Percentiles rank a stretch among this genome's conserved stretches.
These are phyloP conservation scores for Ptychoptera albimana DNA, from an alignment of 2,888 invertebrate genomes.

Conservation along the genomic window DNA sequence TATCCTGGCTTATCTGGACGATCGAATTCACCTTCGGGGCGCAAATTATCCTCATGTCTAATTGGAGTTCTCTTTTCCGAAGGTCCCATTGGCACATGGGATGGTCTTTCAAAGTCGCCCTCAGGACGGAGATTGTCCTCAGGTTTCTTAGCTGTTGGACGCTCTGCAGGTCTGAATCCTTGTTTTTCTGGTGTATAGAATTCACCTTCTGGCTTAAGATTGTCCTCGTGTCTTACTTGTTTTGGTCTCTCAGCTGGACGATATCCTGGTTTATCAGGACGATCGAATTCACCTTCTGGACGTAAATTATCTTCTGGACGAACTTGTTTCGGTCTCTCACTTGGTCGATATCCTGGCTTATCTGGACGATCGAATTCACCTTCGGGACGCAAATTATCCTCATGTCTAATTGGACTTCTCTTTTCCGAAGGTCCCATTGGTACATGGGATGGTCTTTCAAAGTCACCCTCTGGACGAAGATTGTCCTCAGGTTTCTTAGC, in stretches of 20 bases:
- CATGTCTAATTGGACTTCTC: conserved; percentile 1
- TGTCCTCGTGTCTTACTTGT: conserved; percentile 31
- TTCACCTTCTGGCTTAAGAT: conserved; percentile 37
- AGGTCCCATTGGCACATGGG: conserved; percentile 25
- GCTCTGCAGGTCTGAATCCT: conserved; percentile 30
- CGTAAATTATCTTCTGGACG: conserved; percentile 35
- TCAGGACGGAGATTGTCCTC: conserved; percentile 36
- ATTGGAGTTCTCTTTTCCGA: conserved; percentile 29
- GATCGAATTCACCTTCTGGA: conserved; percentile 40
- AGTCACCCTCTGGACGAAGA: conserved; percentile 35
- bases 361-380: conserved; percentile 19
- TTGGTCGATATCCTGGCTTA: conserved; percentile 28
- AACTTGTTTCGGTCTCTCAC: conserved; percentile 31
- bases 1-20: conserved; percentile 28
- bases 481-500: conserved; percentile 34
- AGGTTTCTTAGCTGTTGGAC: conserved; percentile 27
- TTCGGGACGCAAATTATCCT: conserved; percentile 30
- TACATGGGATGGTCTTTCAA: conserved; percentile 29
- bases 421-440: conserved; percentile 2
- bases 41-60: conserved; percentile 33
- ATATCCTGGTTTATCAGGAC: conserved; percentile 27
- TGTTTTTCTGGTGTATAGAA: conserved; percentile 31
- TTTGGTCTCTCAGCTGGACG: conserved; percentile 25
- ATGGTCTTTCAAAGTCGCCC: conserved; percentile 34
- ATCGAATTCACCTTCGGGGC: conserved; percentile 38